Base-by-base conservation (phyloP, 2,888 invertebrate species). In the Myopa tessellatipennis region DNA sequence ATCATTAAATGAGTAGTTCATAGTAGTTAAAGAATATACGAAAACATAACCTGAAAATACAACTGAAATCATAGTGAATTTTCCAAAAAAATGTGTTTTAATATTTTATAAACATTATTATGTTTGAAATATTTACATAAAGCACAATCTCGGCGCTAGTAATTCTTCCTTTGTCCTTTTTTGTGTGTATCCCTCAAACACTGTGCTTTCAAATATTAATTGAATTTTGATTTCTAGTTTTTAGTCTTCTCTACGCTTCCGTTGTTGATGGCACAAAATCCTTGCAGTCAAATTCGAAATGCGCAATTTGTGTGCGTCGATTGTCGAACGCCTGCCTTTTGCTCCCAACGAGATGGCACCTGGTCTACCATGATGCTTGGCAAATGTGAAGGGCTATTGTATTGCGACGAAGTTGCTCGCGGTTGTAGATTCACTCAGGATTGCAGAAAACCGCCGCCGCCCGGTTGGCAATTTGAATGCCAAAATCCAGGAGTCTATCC, bases 401-500 rank as follows among this genome's bases (percentile, higher is more conserved):
- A 77, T 69, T 86, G 86, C 82, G 85, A 86, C 55, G 84, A 85
- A 78, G 80, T 76, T 0, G 79, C 79, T 26, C 75, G 76, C 4
- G 79, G 79, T 18, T 81, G 80, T 5, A 71, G 65, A 34, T 79
- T 70, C 14, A 70, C 76, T 34, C 68, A 71, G 50, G 72, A 58
- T 38, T 81, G 81, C 45, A 34, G 65, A 1, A 65, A 61, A 10
- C 34, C 36, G 36, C 40, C 18, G 4, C 38, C 38, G 36, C 81
- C 83, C 10, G 85, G 85, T 12, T 76, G 78, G 3, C 83, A 83
- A 38, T 86, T 86, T 75, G 82, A 82, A 73, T 86, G 86, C 70
- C 87, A 85, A 76, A 82, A 81, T 61, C 71, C 81, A 0, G 87
- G 87, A 4, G 74, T 82, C 0, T 88, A 83, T 74, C 88, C 88